Evolutionary conservation across 2,797 vertebrate species (phyloP).

Genomic region (Philypnodon macrostomus): DNA sequence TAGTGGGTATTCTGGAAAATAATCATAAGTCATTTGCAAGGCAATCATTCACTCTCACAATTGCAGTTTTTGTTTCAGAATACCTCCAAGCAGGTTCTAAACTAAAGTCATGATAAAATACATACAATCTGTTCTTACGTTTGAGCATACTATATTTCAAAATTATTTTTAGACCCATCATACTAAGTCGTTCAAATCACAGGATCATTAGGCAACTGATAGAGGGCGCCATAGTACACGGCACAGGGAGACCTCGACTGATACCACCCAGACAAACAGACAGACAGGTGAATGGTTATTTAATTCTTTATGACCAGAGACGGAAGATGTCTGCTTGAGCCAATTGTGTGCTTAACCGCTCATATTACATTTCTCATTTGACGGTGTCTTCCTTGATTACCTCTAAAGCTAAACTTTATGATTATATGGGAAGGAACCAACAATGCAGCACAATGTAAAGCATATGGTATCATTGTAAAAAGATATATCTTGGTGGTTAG

Average conservation of each 20-base stretch:
- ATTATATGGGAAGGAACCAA: neutral
- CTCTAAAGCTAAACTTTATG: neutral
- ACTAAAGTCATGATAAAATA: no score
- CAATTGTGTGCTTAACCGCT: neutral
- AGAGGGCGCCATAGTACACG: constrained; percentile 51
- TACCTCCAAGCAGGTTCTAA: no score
- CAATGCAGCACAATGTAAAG: neutral
- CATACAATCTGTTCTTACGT: no score
- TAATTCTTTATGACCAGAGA: neutral
- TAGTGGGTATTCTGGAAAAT: no score
- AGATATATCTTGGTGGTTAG: constrained; percentile 9
- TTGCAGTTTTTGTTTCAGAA: no score
- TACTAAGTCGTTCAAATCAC: no score
- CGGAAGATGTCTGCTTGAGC: neutral
- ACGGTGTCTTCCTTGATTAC: neutral
- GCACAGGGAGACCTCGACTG: neutral
- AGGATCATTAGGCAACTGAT: no score
- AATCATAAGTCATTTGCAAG: no score
- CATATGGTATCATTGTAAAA: constrained; percentile 11
- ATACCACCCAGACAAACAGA: constrained; percentile 2
- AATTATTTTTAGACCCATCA: no score
- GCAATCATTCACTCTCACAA: no score
- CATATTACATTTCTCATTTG: constrained; percentile 3
- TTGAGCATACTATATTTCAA: no score
- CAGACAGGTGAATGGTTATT: constrained; percentile 1